Conservation (phyloP, 2,113 vertebrate species). For the Perccottus glenii region DNA sequence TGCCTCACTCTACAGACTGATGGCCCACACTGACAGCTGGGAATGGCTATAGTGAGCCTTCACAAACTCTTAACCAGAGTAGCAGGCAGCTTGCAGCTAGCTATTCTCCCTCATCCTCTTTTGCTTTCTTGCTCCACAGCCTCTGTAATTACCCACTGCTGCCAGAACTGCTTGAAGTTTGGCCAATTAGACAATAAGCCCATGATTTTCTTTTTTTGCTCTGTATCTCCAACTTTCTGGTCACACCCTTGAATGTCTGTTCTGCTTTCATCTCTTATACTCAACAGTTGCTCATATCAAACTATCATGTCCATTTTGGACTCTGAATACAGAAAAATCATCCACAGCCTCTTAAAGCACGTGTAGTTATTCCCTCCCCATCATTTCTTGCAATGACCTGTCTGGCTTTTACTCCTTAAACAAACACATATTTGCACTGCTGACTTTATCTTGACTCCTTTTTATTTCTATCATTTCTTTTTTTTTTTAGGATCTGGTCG, state of each 20-base stretch:
- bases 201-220: slow-evolving; percentile 51
- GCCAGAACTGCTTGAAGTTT: slow-evolving; percentile 64
- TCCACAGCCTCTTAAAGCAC: slow-evolving; percentile 1
- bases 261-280: slow-evolving; percentile 21
- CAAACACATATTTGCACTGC: slow-evolving; percentile 26
- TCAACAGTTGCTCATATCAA: slow-evolving; percentile 15
- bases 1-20: slow-evolving; percentile 5
- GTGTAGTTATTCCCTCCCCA: slow-evolving; percentile 35
- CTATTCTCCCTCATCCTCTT: slow-evolving; percentile 39
- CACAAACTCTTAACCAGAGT: slow-evolving; percentile 35
- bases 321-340: slow-evolving; percentile 20
- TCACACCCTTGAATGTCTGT: slow-evolving; percentile 56
- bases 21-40: slow-evolving; percentile 47
- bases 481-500: slow-evolving; percentile 12
- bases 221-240: neutral
- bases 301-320: slow-evolving; percentile 24
- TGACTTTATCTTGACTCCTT: slow-evolving; percentile 39
- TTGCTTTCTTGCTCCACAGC: slow-evolving; percentile 24
- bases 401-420: slow-evolving; percentile 16
- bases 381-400: slow-evolving; percentile 15
- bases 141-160: slow-evolving; percentile 71
- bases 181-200: slow-evolving; percentile 76
- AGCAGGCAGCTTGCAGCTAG: slow-evolving; percentile 47
- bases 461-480: slow-evolving; percentile 12
- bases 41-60: slow-evolving; percentile 21